These are phyloP conservation scores for Euspilapteryx auroguttella DNA, from an alignment of 2,888 invertebrate species.

Conservation along the genomic window DNA sequence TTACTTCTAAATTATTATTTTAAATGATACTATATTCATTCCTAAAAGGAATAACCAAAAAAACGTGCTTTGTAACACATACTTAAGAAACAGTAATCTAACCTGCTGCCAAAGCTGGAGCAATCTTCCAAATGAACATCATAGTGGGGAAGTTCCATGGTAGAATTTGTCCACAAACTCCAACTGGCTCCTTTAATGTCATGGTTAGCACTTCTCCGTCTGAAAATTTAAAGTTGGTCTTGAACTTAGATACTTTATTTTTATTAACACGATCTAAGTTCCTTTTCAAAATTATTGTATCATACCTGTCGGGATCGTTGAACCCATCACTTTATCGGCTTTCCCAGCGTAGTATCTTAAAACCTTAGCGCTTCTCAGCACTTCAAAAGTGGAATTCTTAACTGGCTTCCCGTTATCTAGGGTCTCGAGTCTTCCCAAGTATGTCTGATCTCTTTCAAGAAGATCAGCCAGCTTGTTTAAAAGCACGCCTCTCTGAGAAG, in stretches of 20 bases:
- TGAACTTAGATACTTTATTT: too few relatives aligned
- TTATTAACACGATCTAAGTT: too few relatives aligned
- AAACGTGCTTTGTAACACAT: too few relatives aligned
- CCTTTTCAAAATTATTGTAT: too few relatives aligned
- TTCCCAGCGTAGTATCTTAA: slow-evolving; percentile 88
- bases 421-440: slow-evolving; percentile 84
- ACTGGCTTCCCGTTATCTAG: slow-evolving; percentile 93
- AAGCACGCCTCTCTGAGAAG: slow-evolving; percentile 74
- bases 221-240: too few relatives aligned
- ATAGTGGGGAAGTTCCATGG: slow-evolving; percentile 93
- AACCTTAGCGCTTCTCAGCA: slow-evolving; percentile 59
- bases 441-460: slow-evolving; percentile 69
- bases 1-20: too few relatives aligned
- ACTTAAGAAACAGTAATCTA: too few relatives aligned
- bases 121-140: slow-evolving; percentile 95
- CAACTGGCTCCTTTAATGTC: slow-evolving; percentile 84
- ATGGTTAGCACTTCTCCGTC: slow-evolving; percentile 81
- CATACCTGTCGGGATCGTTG: slow-evolving; percentile 68
- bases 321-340: slow-evolving; percentile 84
- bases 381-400: slow-evolving; percentile 66
- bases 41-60: too few relatives aligned
- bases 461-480: slow-evolving; percentile 74
- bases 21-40: too few relatives aligned
- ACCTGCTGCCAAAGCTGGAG: slow-evolving; percentile 71
- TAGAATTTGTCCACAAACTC: slow-evolving; percentile 86